Evolutionary conservation across 2,888 invertebrate species (phyloP).

Genomic region (Philaethria dido): DNA sequence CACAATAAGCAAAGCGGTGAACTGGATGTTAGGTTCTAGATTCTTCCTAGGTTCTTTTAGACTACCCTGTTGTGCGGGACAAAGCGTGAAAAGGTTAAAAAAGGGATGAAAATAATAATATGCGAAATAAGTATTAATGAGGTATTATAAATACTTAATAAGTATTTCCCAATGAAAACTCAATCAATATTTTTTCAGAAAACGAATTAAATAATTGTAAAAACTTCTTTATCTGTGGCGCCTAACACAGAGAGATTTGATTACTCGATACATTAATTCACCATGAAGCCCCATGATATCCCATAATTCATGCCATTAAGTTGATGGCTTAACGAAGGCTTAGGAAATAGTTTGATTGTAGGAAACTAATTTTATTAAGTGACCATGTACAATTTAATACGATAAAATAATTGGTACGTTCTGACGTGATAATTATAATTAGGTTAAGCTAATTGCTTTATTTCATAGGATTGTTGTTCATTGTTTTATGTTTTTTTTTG

Average conservation of each 20-base stretch:
- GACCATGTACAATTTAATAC: conserved; percentile 44
- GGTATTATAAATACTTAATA: too few species aligned
- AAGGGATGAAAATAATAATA: too few species aligned
- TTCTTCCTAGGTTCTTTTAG: too few species aligned
- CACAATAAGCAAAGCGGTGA: too few species aligned
- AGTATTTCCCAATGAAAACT: too few species aligned
- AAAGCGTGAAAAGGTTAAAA: too few species aligned
- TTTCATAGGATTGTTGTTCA: conserved; percentile 12
- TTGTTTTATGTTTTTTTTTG: neutral
- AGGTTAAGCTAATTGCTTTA: conserved; percentile 32
- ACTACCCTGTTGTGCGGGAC: too few species aligned
- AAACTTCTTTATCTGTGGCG: conserved; percentile 53
- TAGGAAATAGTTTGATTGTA: conserved; percentile 41
- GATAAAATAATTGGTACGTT: conserved; percentile 37
- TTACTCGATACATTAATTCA: conserved; percentile 49
- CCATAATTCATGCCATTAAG: conserved; percentile 48
- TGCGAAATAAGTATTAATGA: too few species aligned
- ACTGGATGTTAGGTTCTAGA: too few species aligned
- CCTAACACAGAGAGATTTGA: conserved; percentile 64
- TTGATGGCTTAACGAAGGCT: conserved; percentile 45
- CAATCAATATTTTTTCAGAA: neutral
- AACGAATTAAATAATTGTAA: neutral
- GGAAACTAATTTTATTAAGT: conserved; percentile 46
- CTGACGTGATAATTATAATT: conserved; percentile 30
- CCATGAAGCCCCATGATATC: conserved; percentile 57